A percentile compares a stretch with the other conserved stretches of the same genome.
Conservation (phyloP, 2,797 vertebrate genomes). For the Periparus ater region DNA sequence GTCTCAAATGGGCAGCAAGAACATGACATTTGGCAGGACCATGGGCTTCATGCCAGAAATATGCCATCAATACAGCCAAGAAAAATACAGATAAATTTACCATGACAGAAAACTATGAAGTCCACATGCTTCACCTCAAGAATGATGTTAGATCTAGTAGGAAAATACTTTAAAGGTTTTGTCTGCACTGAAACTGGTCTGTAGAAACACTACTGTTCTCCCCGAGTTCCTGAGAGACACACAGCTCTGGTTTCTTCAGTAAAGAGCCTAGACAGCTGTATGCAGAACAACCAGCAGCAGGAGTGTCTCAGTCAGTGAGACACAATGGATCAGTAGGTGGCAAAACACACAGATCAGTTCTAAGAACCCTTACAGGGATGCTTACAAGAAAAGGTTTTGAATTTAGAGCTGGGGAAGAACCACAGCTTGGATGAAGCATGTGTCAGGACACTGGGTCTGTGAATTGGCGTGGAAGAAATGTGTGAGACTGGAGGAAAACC, state of each 20-base stretch:
- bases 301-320: not conserved
- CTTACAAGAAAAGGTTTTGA: not conserved
- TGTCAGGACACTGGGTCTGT: not conserved
- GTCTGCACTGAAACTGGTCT: not conserved
- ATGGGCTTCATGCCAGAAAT: not conserved
- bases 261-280: not conserved
- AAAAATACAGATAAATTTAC: not conserved
- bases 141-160: not conserved
- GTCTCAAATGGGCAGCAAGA: not conserved
- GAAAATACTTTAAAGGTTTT: not conserved
- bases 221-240: not conserved
- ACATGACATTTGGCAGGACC: not conserved
- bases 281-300: not conserved
- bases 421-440: not conserved
- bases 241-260: not conserved
- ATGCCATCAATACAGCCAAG: not conserved
- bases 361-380: not conserved
- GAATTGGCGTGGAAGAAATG: not conserved
- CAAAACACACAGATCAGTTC: not conserved
- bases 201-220: not conserved
- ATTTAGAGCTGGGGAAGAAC: not conserved
- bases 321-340: not conserved
- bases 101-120: not conserved
- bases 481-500: not conserved
- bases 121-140: not conserved